Evolutionary conservation across 2,888 invertebrate species (phyloP).

Genomic region (Xylophagus ater): DNA sequence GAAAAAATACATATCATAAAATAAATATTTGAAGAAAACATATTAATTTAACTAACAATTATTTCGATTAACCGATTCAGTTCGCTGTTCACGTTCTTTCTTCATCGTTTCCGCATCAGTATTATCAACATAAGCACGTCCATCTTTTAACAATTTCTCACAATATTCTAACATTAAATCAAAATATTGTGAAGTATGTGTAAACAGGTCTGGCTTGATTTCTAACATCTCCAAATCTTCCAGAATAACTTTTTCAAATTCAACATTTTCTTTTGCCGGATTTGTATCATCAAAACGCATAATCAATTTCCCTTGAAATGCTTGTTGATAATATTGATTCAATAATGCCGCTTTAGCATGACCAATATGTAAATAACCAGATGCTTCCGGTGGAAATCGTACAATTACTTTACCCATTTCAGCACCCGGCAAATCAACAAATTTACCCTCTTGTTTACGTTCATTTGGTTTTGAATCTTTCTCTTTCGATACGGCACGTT

Average conservation of each 20-base stretch:
- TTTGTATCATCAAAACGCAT: slow-evolving; percentile 99
- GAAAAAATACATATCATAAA: slow-evolving; percentile 5
- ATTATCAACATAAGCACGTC: slow-evolving; percentile 94
- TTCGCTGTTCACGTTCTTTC: slow-evolving; percentile 77
- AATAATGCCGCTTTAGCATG: slow-evolving; percentile 98
- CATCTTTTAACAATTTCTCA: slow-evolving; percentile 71
- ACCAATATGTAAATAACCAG: slow-evolving; percentile 94
- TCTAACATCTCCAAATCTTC: slow-evolving; percentile 86
- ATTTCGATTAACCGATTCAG: slow-evolving; percentile 71
- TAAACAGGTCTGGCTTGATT: slow-evolving; percentile 84
- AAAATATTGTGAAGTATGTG: slow-evolving; percentile 95
- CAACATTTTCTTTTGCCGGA: slow-evolving; percentile 94
- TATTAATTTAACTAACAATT: slow-evolving; percentile 53
- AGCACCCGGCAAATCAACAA: slow-evolving; percentile 90
- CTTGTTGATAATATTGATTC: slow-evolving; percentile 92
- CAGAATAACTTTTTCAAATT: slow-evolving; percentile 94
- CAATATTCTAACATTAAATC: slow-evolving; percentile 82
- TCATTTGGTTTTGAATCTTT: slow-evolving; percentile 34
- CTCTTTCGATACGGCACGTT: slow-evolving; percentile 17
- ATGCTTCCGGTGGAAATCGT: slow-evolving; percentile 98
- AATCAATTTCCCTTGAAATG: slow-evolving; percentile 86
- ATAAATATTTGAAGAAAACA: not conserved
- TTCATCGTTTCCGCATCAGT: slow-evolving; percentile 94
- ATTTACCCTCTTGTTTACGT: slow-evolving; percentile 87
- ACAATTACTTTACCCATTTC: slow-evolving; percentile 97